A percentile compares a stretch with the other conserved stretches of the same genome.
Evolutionary conservation across 2,113 vertebrate genomes (phyloP).

Genomic region (Dryoscopus gambensis): DNA sequence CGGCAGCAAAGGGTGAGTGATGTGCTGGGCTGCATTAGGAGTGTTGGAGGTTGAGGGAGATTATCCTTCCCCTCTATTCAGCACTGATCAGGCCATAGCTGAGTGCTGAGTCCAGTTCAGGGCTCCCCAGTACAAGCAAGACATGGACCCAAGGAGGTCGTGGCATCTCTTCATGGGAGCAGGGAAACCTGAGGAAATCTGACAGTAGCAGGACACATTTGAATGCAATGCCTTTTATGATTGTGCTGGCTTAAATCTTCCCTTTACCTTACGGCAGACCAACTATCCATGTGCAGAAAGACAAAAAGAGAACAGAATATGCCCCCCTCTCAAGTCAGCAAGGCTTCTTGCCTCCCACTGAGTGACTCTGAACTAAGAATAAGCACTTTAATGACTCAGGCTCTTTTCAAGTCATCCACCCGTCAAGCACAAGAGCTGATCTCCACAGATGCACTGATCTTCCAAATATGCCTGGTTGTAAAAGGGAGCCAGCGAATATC

Average conservation of each 20-base stretch:
- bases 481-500: accelerated
- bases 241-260: background rate
- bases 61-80: background rate
- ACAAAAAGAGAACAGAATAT: background rate
- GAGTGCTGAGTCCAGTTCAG: background rate
- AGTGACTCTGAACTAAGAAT: background rate
- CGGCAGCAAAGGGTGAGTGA: accelerated
- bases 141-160: accelerated
- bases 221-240: background rate
- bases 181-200: background rate
- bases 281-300: background rate
- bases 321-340: background rate
- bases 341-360: background rate
- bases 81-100: background rate
- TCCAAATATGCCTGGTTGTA: background rate
- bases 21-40: background rate
- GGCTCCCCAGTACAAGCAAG: background rate
- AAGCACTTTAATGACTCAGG: background rate
- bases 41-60: background rate
- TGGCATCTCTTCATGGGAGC: background rate
- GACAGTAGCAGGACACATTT: background rate
- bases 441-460: background rate
- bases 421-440: background rate
- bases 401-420: background rate
- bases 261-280: background rate